These are phyloP conservation scores for Hoplostethus mediterraneus DNA, from an alignment of 2,797 vertebrate genomes.

Conservation along the genomic window DNA sequence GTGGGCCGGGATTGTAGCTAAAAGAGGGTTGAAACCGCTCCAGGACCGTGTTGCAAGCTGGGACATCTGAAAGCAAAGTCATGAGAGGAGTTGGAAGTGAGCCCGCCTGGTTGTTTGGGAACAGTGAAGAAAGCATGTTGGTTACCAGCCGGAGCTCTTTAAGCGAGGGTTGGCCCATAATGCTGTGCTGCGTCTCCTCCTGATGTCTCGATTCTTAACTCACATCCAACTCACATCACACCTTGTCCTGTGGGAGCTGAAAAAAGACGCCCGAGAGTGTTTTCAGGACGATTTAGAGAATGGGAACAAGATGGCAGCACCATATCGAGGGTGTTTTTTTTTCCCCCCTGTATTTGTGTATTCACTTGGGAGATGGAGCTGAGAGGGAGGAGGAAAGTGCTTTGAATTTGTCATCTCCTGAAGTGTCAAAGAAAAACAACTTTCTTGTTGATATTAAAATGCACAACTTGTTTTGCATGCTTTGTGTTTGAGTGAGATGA, in stretches of 20 bases:
- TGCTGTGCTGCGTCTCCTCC: slow-evolving; percentile 16
- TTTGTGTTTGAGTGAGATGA: neutral
- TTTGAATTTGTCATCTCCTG: slow-evolving; percentile 54
- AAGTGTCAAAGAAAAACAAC: slow-evolving; percentile 21
- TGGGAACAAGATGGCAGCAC: slow-evolving; percentile 56
- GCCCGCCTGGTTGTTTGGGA: neutral
- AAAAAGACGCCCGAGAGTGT: slow-evolving; percentile 53
- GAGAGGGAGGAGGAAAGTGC: slow-evolving; percentile 48
- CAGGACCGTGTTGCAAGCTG: slow-evolving; percentile 20
- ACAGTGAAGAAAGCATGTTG: slow-evolving; percentile 23
- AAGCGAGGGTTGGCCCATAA: slow-evolving; percentile 15
- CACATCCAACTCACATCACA: slow-evolving; percentile 58
- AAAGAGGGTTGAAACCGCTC: slow-evolving; percentile 13
- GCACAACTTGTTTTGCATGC: neutral
- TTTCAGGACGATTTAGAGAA: slow-evolving; percentile 64
- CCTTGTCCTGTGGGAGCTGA: slow-evolving; percentile 63
- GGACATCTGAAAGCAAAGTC: slow-evolving; percentile 27
- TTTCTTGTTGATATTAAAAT: slow-evolving; percentile 10
- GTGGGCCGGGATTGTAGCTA: slow-evolving; percentile 5
- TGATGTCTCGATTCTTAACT: slow-evolving; percentile 56
- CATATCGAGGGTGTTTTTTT: slow-evolving; percentile 68
- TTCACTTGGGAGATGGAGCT: slow-evolving; percentile 54
- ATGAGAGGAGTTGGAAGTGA: neutral
- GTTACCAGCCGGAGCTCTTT: slow-evolving; percentile 37
- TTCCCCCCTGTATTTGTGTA: slow-evolving; percentile 22